These are phyloP conservation scores for Xyliphius kryptos DNA, from an alignment of 2,113 vertebrate species.

Conservation along the genomic window DNA sequence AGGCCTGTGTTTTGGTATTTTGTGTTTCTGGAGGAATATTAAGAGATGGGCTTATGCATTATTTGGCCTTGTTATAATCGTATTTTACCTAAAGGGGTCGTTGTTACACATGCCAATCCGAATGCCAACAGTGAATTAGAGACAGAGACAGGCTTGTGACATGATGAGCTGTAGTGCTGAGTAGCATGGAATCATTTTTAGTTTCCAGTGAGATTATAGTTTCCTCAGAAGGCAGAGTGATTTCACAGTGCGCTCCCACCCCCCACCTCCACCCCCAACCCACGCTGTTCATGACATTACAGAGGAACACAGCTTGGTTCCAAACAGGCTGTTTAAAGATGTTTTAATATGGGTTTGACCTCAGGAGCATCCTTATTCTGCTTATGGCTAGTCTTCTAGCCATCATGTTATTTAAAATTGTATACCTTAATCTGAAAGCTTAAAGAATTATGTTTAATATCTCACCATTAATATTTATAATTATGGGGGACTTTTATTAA, in stretches of 20 bases:
- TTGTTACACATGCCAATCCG: neutral
- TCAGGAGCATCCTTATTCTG: too few species aligned
- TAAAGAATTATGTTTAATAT: too few species aligned
- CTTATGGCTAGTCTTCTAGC: too few species aligned
- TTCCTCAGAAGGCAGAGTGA: neutral
- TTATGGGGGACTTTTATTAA: too few species aligned
- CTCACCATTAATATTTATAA: too few species aligned
- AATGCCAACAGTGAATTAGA: neutral
- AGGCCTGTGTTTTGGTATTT: constrained; percentile 63
- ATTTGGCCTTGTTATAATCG: neutral
- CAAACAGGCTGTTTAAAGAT: neutral
- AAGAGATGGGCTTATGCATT: constrained; percentile 26
- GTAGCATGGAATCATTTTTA: neutral
- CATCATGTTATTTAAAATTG: too few species aligned
- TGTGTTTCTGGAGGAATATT: constrained; percentile 52
- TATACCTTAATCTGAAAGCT: too few species aligned
- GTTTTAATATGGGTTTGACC: too few species aligned
- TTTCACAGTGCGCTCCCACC: neutral
- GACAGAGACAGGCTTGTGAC: neutral
- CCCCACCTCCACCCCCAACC: too few species aligned
- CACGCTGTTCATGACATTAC: neutral
- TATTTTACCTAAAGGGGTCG: neutral
- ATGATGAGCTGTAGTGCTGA: neutral
- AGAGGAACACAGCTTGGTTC: neutral
- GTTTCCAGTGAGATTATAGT: neutral